phyloP scores from a whole-genome alignment of 2,113 vertebrate genomes.

The Parotia lawesii region DNA sequence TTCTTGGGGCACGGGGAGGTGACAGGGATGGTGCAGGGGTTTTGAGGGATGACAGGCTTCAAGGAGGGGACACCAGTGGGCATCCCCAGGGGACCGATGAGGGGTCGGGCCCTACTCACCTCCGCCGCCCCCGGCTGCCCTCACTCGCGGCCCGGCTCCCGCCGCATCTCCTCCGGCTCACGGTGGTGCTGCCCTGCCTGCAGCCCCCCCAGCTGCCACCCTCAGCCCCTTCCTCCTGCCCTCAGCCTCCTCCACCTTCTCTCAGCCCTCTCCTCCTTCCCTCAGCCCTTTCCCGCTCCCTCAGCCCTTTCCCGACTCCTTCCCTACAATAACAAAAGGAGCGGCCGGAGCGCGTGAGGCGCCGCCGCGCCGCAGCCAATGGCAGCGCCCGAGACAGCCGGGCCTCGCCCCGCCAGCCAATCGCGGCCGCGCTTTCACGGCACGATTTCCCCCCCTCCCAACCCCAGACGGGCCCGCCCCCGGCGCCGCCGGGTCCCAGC shows the following conservation, averaged over 20 bases:
- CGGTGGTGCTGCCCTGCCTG: not conserved
- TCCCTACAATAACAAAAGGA: not conserved
- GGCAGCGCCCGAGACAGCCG: not conserved
- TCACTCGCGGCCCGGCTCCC: not conserved
- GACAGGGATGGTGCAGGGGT: not conserved
- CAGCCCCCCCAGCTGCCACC: not conserved
- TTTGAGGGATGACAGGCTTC: not conserved
- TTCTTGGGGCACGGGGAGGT: not conserved
- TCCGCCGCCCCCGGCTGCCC: not conserved
- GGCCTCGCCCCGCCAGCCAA: not conserved
- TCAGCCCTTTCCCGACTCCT: not conserved
- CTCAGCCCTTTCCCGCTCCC: not conserved
- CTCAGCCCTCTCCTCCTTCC: too few relatives aligned
- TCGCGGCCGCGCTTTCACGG: not conserved
- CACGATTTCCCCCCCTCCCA: too few relatives aligned
- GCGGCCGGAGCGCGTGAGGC: not conserved
- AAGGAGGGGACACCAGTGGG: not conserved
- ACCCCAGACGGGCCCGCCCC: not conserved
- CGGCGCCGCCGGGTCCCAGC: not conserved
- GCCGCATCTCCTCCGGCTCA: not conserved
- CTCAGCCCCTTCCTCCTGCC: not conserved
- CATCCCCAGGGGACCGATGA: not conserved
- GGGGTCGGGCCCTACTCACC: not conserved
- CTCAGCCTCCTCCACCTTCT: not conserved
- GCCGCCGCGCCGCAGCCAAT: not conserved